Conservation (phyloP, 2,797 vertebrate genomes). For the Crypturellus tataupa region DNA sequence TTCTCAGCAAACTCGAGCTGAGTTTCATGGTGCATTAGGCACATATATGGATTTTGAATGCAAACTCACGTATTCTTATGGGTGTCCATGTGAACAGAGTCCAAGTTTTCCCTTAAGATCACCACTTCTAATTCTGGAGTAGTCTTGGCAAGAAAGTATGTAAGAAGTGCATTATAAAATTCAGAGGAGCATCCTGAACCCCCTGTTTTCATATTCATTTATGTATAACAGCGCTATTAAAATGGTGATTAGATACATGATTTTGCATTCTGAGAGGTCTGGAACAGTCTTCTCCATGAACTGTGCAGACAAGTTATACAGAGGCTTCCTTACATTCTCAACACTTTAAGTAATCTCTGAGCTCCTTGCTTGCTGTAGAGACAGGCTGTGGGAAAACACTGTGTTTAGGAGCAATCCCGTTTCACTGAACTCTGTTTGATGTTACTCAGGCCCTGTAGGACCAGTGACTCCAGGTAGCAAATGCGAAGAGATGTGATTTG, state of each 20-base stretch:
- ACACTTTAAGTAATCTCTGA: neutral
- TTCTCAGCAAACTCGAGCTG: neutral
- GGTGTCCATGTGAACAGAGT: neutral
- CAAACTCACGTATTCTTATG: neutral
- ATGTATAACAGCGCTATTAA: neutral
- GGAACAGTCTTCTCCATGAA: neutral
- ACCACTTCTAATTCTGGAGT: neutral
- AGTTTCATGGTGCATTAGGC: neutral
- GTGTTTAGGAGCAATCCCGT: neutral
- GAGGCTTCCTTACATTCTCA: neutral
- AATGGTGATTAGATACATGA: neutral
- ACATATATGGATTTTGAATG: neutral
- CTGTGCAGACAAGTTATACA: neutral
- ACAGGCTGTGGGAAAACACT: neutral
- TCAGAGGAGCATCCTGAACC: neutral
- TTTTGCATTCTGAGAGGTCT: neutral
- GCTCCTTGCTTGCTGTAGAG: neutral
- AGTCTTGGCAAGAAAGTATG: neutral
- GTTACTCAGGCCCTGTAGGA: neutral
- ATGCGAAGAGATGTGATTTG: neutral
- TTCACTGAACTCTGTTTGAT: neutral
- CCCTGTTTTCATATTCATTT: neutral
- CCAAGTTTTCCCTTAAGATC: neutral
- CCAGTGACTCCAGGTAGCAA: neutral
- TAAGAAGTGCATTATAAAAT: neutral